Conservation (phyloP, 1,140 invertebrate species). For the Polyergus mexicanus region DNA sequence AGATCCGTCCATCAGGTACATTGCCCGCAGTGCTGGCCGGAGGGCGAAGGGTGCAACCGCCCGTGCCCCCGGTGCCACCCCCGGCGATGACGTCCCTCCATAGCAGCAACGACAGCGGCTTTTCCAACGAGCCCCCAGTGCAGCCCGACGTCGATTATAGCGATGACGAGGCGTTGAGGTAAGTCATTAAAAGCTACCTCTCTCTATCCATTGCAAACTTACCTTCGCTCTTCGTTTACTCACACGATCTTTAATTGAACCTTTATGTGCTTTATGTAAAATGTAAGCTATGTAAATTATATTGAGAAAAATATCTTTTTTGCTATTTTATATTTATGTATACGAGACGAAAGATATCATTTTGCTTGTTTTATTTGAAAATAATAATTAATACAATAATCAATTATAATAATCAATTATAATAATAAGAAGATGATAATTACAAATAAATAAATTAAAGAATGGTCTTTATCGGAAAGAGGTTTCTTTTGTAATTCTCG, state of each 20-base stretch:
- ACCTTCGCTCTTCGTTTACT: neutral
- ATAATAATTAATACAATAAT: neutral
- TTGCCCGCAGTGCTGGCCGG: conserved; percentile 83
- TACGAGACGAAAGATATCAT: neutral
- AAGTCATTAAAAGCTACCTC: conserved; percentile 76
- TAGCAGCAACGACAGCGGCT: conserved; percentile 96
- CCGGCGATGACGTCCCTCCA: conserved; percentile 91
- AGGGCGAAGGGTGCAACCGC: conserved; percentile 84
- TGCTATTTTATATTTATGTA: neutral
- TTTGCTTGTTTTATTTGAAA: neutral
- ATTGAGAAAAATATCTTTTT: neutral
- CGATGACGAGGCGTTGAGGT: conserved; percentile 95
- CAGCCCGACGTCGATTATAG: conserved; percentile 96
- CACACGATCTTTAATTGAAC: conserved; percentile 4
- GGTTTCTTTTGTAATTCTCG: neutral
- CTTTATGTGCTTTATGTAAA: neutral
- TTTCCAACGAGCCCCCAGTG: conserved; percentile 95
- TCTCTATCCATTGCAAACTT: neutral
- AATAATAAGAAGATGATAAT: neutral
- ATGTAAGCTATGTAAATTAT: conserved; percentile 20
- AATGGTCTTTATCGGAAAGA: neutral
- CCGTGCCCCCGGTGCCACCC: conserved; percentile 86
- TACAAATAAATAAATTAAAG: neutral
- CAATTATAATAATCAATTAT: no score
- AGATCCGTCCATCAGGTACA: conserved; percentile 86